Conservation (phyloP, 2,888 invertebrate species). For the Mythimna pallens region DNA sequence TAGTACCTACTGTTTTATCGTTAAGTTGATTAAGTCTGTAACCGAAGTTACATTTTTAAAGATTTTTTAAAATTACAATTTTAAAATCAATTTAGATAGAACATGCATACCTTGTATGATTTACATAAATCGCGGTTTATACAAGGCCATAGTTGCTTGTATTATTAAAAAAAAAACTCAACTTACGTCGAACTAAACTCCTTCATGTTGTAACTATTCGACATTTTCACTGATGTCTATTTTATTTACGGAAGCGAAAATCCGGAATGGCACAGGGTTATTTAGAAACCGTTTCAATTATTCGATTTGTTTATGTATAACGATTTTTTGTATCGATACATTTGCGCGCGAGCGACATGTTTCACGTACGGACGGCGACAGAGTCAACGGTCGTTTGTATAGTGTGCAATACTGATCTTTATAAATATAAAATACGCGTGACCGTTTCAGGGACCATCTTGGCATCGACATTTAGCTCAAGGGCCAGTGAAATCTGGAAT, state of each 20-base stretch:
- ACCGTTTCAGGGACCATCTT: slow-evolving; percentile 66
- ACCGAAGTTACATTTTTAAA: neutral
- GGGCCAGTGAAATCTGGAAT: slow-evolving; percentile 59
- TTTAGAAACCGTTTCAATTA: slow-evolving; percentile 32
- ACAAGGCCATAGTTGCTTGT: neutral
- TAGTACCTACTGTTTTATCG: neutral
- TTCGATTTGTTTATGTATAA: slow-evolving; percentile 64
- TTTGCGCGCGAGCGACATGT: slow-evolving; percentile 77
- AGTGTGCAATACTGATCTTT: slow-evolving; percentile 70
- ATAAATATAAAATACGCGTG: slow-evolving; percentile 73
- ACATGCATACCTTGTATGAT: neutral
- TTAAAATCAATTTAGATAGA: neutral
- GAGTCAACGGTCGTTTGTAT: slow-evolving; percentile 73
- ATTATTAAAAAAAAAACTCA: slow-evolving; percentile 32
- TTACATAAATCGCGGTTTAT: slow-evolving; percentile 7
- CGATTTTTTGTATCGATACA: slow-evolving; percentile 68
- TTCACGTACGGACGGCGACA: slow-evolving; percentile 70
- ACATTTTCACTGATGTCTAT: slow-evolving; percentile 76
- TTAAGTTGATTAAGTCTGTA: neutral
- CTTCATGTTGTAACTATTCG: slow-evolving; percentile 87
- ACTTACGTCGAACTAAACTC: slow-evolving; percentile 89
- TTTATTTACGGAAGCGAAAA: slow-evolving; percentile 28
- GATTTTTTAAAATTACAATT: neutral
- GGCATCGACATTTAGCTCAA: slow-evolving; percentile 66
- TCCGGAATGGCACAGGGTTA: slow-evolving; percentile 56